phyloP scores from a whole-genome alignment of 2,797 vertebrate species.

The Manis crassicaudata region DNA sequence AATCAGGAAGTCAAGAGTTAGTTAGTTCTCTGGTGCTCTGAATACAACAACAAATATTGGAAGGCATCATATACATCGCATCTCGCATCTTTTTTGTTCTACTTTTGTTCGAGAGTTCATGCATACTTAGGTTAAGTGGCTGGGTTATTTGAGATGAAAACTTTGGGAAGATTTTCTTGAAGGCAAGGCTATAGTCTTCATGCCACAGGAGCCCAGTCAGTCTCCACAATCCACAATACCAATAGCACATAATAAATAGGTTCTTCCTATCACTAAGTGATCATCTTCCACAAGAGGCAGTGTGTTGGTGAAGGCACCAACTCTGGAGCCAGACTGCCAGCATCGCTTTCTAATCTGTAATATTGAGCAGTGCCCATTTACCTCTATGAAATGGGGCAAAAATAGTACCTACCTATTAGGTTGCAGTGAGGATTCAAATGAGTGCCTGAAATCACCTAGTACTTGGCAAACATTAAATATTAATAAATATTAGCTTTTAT shows the following conservation, averaged over 20 bases:
- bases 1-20: not conserved
- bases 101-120: not conserved
- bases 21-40: not conserved
- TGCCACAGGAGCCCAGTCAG: not conserved
- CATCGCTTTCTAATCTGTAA: not conserved
- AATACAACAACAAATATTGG: not conserved
- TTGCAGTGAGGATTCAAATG: not conserved
- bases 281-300: not conserved
- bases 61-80: not conserved
- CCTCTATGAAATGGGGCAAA: not conserved
- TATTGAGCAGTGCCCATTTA: not conserved
- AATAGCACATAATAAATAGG: not conserved
- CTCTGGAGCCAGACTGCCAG: too few relatives aligned
- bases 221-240: not conserved
- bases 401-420: not conserved
- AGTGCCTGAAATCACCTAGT: not conserved
- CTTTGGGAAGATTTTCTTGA: not conserved
- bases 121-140: not conserved
- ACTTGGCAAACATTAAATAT: not conserved
- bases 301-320: not conserved
- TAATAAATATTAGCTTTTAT: not conserved
- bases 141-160: not conserved
- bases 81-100: not conserved
- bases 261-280: not conserved
- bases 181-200: not conserved